Evolutionary conservation across 1,140 invertebrate species (phyloP), one percentile per base, ranked within the genome.

Genomic region (Aradophagus sp.): DNA sequence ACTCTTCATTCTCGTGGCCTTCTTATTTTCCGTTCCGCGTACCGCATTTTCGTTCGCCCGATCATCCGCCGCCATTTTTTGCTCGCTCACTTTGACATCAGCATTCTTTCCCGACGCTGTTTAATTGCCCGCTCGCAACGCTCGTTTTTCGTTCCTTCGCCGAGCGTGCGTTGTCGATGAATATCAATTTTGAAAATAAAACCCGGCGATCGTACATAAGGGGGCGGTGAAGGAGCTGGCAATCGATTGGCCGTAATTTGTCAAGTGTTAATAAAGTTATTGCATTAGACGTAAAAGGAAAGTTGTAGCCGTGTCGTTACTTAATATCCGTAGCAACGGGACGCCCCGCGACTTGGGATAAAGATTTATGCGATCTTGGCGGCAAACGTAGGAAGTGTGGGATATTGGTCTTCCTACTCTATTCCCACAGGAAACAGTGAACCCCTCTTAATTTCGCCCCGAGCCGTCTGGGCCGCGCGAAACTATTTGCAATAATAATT

Each of bases 331-430:
- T 73, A 62, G 58, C 65, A 58, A 48, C 70, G 74, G 73, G 67
- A 77, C 74, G 70, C 75, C 70, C 70, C 58, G 69, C 55, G 59
- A 55, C 27, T 44, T 52, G 50, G 35, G 53, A 73, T 61, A 59
- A 65, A 74, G 75, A 84, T 85, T 85, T 85, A 84, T 83, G 80
- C 78, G 74, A 55, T 72, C 76, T 79, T 70, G 70, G 68, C 61
- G 62, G 80, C 74, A 83, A 80, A 76, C 75, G 68, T 71, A 74
- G 82, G 80, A 84, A 83, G 79, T 76, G 44, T 66, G 72, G 77
- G 63, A 75, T 84, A 82, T 84, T 79, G 79, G 78, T 74, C 76
- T 79, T 78, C 50, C 73, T 61, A 20, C 55, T 36, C 39, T 39
- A 77, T 80, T 79, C 78, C 81, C 77, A 52, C 19, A 76, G 75